phyloP scores from a whole-genome alignment of 2,888 invertebrate genomes.

The Campoletis raptor region DNA sequence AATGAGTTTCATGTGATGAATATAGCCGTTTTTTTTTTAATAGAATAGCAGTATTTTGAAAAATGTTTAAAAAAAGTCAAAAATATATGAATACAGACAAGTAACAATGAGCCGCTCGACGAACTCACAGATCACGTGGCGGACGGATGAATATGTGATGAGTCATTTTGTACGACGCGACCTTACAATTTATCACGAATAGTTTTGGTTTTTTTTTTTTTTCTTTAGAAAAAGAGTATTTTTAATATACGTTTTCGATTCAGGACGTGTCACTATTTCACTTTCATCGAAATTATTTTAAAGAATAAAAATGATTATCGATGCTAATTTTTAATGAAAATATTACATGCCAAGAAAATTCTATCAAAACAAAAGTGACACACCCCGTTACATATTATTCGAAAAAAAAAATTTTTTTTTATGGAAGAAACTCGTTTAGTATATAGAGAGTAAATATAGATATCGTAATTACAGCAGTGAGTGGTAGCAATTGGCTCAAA shows the following conservation, averaged over 20 bases:
- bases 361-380: conserved; percentile 5
- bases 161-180: conserved; percentile 72
- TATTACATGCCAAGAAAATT: not conserved
- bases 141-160: conserved; percentile 75
- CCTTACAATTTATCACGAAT: conserved; percentile 36
- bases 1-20: not conserved
- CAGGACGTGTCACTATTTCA: not conserved
- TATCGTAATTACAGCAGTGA: conserved; percentile 54
- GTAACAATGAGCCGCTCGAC: conserved; percentile 43
- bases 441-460: conserved; percentile 17
- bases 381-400: not conserved
- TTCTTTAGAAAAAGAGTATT: conserved; percentile 46
- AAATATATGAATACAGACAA: conserved; percentile 19
- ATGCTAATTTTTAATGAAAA: not conserved
- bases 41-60: not conserved
- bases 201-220: conserved; percentile 52
- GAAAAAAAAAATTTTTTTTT: not conserved
- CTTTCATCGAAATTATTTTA: not conserved
- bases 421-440: conserved; percentile 52
- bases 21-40: conserved; percentile 1
- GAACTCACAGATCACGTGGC: conserved; percentile 66
- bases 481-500: conserved; percentile 46
- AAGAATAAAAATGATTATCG: not conserved
- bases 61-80: not conserved
- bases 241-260: conserved; percentile 4